These are phyloP conservation scores for Carassius auratus DNA, from an alignment of 2,113 vertebrate species.

Conservation along the genomic window DNA sequence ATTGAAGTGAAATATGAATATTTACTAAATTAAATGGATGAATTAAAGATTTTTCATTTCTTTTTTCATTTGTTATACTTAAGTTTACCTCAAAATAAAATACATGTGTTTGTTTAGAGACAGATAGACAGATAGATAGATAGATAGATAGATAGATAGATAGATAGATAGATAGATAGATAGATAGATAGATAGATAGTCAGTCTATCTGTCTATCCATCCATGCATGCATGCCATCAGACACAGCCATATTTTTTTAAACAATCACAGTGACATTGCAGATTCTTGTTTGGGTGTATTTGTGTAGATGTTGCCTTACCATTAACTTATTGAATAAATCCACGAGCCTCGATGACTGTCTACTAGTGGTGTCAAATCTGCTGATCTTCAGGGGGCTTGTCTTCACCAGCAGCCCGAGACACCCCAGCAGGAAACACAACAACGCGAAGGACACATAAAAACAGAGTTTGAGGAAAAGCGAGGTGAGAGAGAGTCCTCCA, in stretches of 20 bases:
- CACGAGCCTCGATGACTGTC: slow-evolving; percentile 58
- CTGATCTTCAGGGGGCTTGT: slow-evolving; percentile 74
- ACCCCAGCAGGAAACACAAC: slow-evolving; percentile 76
- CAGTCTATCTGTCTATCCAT: too few relatives aligned
- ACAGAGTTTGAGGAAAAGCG: slow-evolving; percentile 78
- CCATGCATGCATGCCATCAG: not conserved
- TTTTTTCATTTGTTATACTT: too few relatives aligned
- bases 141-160: not conserved
- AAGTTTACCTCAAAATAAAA: too few relatives aligned
- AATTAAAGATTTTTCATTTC: too few relatives aligned
- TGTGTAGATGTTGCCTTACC: slow-evolving; percentile 63
- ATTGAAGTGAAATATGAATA: too few relatives aligned
- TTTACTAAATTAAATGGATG: too few relatives aligned
- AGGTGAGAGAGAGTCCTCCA: slow-evolving; percentile 75
- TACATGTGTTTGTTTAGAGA: too few relatives aligned
- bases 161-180: not conserved
- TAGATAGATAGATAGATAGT: not conserved
- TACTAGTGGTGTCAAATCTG: slow-evolving; percentile 66
- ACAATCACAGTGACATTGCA: not conserved
- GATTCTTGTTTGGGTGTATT: too few relatives aligned
- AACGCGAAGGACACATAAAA: slow-evolving; percentile 78
- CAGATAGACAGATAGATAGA: not conserved
- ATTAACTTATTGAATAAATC: slow-evolving; percentile 75
- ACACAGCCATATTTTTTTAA: not conserved
- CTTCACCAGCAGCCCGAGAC: slow-evolving; percentile 71